These are phyloP conservation scores for Pteria penguin DNA, from an alignment of 2,888 invertebrate genomes.

Conservation along the genomic window DNA sequence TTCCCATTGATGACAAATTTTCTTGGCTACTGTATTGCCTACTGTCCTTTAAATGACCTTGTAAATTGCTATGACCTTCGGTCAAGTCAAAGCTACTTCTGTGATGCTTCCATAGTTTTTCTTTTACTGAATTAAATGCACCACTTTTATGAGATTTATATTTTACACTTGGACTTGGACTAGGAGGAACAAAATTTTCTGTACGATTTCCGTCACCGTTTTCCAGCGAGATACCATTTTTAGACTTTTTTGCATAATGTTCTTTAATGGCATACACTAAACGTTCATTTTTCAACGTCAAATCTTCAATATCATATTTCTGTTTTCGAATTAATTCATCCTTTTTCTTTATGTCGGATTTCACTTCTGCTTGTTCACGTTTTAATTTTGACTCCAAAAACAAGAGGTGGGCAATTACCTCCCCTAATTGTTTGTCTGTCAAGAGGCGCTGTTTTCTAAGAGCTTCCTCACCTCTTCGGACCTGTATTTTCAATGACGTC, in stretches of 20 bases:
- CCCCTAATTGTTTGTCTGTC: constrained; percentile 62
- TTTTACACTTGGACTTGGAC: constrained; percentile 44
- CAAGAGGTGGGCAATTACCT: constrained; percentile 66
- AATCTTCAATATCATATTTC: constrained; percentile 59
- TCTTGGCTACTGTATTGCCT: constrained; percentile 69
- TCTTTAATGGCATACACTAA: constrained; percentile 64
- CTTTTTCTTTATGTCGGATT: constrained; percentile 57
- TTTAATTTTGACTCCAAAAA: constrained; percentile 67
- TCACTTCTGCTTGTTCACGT: constrained; percentile 62
- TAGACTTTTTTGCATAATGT: constrained; percentile 59
- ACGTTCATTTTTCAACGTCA: constrained; percentile 63
- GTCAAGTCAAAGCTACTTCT: constrained; percentile 70
- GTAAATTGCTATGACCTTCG: constrained; percentile 51
- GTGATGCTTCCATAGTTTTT: constrained; percentile 64
- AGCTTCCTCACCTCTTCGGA: constrained; percentile 58
- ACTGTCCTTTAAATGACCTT: constrained; percentile 54
- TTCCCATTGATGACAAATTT: constrained; percentile 55
- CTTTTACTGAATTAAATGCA: constrained; percentile 63
- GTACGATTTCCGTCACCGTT: constrained; percentile 34
- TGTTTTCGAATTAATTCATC: constrained; percentile 63
- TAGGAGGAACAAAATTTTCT: constrained; percentile 16
- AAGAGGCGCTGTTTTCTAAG: constrained; percentile 48
- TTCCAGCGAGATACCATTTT: constrained; percentile 59
- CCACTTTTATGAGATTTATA: constrained; percentile 48
- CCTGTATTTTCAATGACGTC: constrained; percentile 59